Evolutionary conservation across 2,113 vertebrate genomes (phyloP).

Genomic region (Cynoglossus semilaevis): DNA sequence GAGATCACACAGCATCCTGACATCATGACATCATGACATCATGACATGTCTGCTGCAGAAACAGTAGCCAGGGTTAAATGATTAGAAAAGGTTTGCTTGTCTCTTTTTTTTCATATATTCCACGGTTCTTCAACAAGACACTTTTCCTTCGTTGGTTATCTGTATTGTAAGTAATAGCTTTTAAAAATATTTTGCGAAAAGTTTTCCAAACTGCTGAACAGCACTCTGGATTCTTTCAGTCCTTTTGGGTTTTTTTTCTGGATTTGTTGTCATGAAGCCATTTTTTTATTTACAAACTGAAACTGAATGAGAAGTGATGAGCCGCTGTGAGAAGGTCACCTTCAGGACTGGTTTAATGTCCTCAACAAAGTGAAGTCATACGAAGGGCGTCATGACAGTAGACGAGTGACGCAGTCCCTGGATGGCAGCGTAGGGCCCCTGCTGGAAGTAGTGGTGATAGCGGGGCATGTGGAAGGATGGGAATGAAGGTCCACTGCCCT

Average conservation of each 20-base stretch:
- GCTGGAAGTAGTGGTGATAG: slow-evolving; percentile 99
- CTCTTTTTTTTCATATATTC: slow-evolving; percentile 29
- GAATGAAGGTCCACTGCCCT: slow-evolving; percentile 90
- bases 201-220: slow-evolving; percentile 14
- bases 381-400: slow-evolving; percentile 97
- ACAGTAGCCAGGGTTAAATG: background rate
- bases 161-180: too few species aligned
- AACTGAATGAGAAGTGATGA: slow-evolving; percentile 37
- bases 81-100: background rate
- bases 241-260: slow-evolving; percentile 4
- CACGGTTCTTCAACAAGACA: slow-evolving; percentile 38
- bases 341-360: slow-evolving; percentile 6
- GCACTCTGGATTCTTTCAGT: slow-evolving; percentile 10
- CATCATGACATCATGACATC: slow-evolving; percentile 10
- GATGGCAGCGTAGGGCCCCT: slow-evolving; percentile 96
- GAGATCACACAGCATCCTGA: slow-evolving; percentile 8
- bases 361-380: slow-evolving; percentile 80
- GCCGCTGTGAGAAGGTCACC: slow-evolving; percentile 1
- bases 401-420: slow-evolving; percentile 98
- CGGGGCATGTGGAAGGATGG: slow-evolving; percentile 98
- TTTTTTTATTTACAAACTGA: slow-evolving; percentile 17
- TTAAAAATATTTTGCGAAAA: slow-evolving; percentile 27
- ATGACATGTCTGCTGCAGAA: slow-evolving; percentile 9
- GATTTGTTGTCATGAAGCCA: slow-evolving; percentile 17
- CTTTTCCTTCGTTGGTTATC: slow-evolving; percentile 13